phyloP scores from a whole-genome alignment of 2,797 vertebrate genomes.

The Catharus ustulatus region DNA sequence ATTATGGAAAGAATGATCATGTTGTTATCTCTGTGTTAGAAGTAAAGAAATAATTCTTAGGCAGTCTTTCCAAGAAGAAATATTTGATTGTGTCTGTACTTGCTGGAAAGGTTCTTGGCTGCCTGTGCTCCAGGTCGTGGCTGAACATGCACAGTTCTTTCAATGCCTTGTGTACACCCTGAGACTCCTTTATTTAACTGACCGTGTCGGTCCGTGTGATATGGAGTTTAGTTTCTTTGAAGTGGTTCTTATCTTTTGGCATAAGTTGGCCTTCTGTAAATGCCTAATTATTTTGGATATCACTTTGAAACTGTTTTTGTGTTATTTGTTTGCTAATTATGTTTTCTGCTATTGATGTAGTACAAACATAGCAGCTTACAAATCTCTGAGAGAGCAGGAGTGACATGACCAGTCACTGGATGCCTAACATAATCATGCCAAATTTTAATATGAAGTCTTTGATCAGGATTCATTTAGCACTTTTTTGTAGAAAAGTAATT shows the following conservation, averaged over 20 bases:
- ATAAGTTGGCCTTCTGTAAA: background rate
- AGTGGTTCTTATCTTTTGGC: background rate
- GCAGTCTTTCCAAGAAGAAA: background rate
- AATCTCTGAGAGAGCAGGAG: background rate
- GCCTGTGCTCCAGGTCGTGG: background rate
- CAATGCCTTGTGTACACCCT: no score
- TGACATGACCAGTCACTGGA: background rate
- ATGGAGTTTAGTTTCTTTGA: background rate
- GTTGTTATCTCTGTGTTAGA: background rate
- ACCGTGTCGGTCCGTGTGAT: background rate
- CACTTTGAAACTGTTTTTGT: background rate
- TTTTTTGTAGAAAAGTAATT: background rate
- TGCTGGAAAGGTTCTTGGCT: background rate
- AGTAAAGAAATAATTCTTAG: background rate
- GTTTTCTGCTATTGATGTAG: background rate
- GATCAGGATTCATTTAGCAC: background rate
- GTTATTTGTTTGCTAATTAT: background rate
- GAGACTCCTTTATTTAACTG: background rate
- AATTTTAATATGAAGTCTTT: background rate
- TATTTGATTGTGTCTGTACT: background rate
- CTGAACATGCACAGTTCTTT: background rate
- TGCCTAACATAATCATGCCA: background rate
- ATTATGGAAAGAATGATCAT: background rate
- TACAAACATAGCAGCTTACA: background rate
- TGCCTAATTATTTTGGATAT: background rate